Conservation (phyloP, 2,888 invertebrate genomes). For the Drosophila infuscata region DNA sequence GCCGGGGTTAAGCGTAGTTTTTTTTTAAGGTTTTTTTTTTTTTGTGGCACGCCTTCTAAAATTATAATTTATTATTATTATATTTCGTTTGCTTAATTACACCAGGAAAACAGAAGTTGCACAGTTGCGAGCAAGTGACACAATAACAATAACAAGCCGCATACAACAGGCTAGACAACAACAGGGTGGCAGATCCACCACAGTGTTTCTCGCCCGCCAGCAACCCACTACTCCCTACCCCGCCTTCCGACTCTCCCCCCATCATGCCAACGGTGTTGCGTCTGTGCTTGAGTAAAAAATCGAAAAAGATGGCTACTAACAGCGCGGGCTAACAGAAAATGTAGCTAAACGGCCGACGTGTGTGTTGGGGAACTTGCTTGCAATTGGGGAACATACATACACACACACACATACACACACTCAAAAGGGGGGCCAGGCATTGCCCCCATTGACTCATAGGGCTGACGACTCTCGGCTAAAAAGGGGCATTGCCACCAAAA, state of each 20-base stretch:
- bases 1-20: constrained; percentile 1
- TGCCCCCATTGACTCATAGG: neutral
- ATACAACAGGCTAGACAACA: constrained; percentile 27
- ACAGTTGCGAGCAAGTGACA: constrained; percentile 38
- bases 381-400: constrained; percentile 51
- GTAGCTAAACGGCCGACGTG: constrained; percentile 55
- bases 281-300: constrained; percentile 74
- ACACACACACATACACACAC: neutral
- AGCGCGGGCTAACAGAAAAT: constrained; percentile 82
- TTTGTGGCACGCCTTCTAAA: constrained; percentile 79
- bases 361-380: constrained; percentile 53
- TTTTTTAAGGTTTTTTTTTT: constrained; percentile 1
- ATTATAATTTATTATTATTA: constrained; percentile 86
- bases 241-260: neutral
- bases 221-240: neutral
- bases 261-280: constrained; percentile 3
- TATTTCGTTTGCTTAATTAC: constrained; percentile 85
- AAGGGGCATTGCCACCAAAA: constrained; percentile 45
- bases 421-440: constrained; percentile 9
- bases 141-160: constrained; percentile 1
- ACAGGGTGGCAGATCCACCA: constrained; percentile 29
- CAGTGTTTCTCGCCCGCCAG: neutral
- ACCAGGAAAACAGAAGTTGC: constrained; percentile 83
- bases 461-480: constrained; percentile 29
- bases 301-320: constrained; percentile 83